These are phyloP conservation scores for Erebia epiphron DNA, from an alignment of 2,888 invertebrate species.

Conservation along the genomic window DNA sequence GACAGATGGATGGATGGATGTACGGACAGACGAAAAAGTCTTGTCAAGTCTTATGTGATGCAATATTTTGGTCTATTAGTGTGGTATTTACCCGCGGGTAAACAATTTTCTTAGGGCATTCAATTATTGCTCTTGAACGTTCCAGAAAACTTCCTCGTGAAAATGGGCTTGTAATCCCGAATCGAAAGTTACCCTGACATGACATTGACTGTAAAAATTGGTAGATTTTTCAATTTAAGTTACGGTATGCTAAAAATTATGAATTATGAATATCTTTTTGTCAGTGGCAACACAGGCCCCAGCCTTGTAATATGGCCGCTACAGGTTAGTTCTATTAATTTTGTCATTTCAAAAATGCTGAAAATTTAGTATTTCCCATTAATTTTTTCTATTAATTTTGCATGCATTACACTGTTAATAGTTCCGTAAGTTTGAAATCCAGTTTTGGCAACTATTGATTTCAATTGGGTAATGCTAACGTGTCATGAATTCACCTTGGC, in stretches of 20 bases:
- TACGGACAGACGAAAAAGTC: no score
- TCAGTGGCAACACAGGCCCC: conserved; percentile 74
- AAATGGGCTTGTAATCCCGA: no score
- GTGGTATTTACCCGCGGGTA: no score
- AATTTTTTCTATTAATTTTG: conserved; percentile 35
- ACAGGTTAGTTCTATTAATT: conserved; percentile 85
- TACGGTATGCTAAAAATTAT: conserved; percentile 28
- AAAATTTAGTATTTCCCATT: conserved; percentile 44
- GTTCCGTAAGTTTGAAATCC: conserved; percentile 25
- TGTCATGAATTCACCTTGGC: conserved; percentile 80
- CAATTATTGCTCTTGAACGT: no score
- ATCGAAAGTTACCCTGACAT: background rate
- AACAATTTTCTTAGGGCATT: no score
- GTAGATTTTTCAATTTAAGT: conserved; percentile 13
- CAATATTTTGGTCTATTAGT: no score
- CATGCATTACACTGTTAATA: conserved; percentile 29
- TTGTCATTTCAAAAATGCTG: conserved; percentile 76
- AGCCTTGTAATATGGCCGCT: conserved; percentile 88
- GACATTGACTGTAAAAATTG: conserved; percentile 13
- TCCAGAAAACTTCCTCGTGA: no score
- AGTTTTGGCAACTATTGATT: conserved; percentile 22
- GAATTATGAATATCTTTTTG: conserved; percentile 30
- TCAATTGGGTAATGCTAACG: conserved; percentile 70
- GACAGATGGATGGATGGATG: no score
- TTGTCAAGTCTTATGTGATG: no score